Evolutionary conservation across 2,888 invertebrate species (phyloP), one percentile per base, ranked within the genome.

Genomic region (Microchrysa polita): DNA sequence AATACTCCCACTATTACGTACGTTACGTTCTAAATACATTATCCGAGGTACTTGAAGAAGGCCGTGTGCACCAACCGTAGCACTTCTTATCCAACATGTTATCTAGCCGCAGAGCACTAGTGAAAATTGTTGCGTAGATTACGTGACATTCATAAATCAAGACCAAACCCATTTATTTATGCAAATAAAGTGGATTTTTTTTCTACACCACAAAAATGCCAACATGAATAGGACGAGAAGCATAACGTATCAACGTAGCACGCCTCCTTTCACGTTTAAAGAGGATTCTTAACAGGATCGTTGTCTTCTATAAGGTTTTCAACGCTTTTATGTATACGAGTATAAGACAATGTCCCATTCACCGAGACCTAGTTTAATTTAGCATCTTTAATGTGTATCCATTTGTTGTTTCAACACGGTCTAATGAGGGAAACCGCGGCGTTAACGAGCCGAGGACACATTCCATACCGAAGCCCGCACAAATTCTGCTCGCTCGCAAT

Each of bases 101-200:
- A 59, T 59, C 59, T 59, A 23, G 18, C 57, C 57, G 57, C 57
- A 57, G 57, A 57, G 22, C 57, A 22, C 16, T 57, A 57, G 57
- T 22, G 57, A 57, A 57, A 57, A 57, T 57, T 57, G 59, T 59
- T 59, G 59, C 59, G 22, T 23, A 23, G 23, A 59, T 27, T 59
- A 59, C 59, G 59, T 59, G 59, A 59, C 59, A 59, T 59, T 59
- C 59, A 59, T 59, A 59, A 59, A 59, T 59, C 59, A 59, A 59
- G 23, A 59, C 59, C 14, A 59, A 59, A 59, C 59, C 59, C 59
- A 59, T 59, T 59, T 59, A 59, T 59, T 59, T 59, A 59, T 59
- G 59, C 27, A 59, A 59, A 59, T 59, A 27, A 59, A 27, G 59
- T 59, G 59, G 59, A 59, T 59, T 59, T 59, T 59, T 34, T 34